phyloP scores from a whole-genome alignment of 2,113 vertebrate species.

The Nibea albiflora region DNA sequence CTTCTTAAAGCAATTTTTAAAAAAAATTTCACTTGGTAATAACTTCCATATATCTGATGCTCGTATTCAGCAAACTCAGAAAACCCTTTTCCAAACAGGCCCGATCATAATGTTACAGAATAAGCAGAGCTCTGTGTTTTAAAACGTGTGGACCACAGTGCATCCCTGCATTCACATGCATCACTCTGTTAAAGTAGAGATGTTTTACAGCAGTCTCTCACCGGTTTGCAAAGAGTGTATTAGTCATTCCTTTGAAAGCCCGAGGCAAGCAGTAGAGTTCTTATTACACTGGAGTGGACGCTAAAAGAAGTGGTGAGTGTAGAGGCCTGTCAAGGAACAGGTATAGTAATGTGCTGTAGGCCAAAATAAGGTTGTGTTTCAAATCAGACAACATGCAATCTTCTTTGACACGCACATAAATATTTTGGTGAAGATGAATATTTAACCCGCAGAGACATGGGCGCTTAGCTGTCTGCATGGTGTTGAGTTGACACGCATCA shows the following conservation, averaged over 20 bases:
- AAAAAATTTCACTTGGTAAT: constrained; percentile 19
- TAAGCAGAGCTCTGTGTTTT: constrained; percentile 21
- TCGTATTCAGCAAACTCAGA: constrained; percentile 10
- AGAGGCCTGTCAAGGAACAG: constrained; percentile 32
- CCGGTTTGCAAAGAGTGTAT: constrained; percentile 63
- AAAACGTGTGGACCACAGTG: constrained; percentile 40
- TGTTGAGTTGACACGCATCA: neutral
- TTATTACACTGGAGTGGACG: constrained; percentile 54
- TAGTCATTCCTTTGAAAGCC: constrained; percentile 74
- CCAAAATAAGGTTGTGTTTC: constrained; percentile 39
- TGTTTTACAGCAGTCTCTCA: constrained; percentile 67
- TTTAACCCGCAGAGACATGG: constrained; percentile 23
- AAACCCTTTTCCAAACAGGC: constrained; percentile 23
- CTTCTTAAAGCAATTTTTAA: constrained; percentile 57
- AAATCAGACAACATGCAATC: constrained; percentile 37
- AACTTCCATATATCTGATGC: constrained; percentile 24
- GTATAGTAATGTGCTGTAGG: constrained; percentile 51
- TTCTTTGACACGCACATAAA: constrained; percentile 2
- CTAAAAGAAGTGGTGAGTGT: constrained; percentile 47
- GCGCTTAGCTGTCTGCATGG: neutral
- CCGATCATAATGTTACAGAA: constrained; percentile 1
- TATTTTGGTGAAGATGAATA: constrained; percentile 4
- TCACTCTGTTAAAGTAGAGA: constrained; percentile 66
- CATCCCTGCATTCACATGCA: constrained; percentile 45
- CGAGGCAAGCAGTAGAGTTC: constrained; percentile 52